phyloP scores from a whole-genome alignment of 2,888 invertebrate genomes.

The Coenonympha glycerion region DNA sequence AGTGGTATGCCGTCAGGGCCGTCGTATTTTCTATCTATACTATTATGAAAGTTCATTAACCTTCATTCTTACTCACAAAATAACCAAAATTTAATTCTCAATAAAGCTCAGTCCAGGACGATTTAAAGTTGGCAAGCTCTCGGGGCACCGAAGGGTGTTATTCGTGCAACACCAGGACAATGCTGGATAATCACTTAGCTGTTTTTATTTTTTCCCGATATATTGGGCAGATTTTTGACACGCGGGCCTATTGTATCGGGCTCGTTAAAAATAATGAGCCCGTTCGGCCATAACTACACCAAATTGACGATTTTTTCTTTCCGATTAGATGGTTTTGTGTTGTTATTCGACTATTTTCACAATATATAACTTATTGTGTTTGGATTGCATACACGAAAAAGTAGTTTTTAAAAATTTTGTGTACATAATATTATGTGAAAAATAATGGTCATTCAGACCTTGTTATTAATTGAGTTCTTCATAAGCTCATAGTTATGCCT shows the following conservation, averaged over 20 bases:
- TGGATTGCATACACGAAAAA: too few species aligned
- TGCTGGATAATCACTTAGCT: conserved; percentile 50
- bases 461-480: too few species aligned
- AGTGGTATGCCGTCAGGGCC: too few species aligned
- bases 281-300: conserved; percentile 43
- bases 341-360: conserved; percentile 20
- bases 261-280: conserved; percentile 73
- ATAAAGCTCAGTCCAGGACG: not conserved
- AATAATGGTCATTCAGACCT: too few species aligned
- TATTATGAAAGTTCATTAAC: too few species aligned
- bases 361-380: too few species aligned
- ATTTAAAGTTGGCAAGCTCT: not conserved
- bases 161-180: conserved; percentile 32
- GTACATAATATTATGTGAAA: too few species aligned
- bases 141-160: conserved; percentile 27
- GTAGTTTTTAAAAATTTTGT: too few species aligned
- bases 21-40: too few species aligned
- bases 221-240: conserved; percentile 64
- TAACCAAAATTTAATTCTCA: too few species aligned
- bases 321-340: conserved; percentile 31
- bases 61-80: too few species aligned
- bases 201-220: conserved; percentile 48
- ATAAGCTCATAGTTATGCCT: too few species aligned
- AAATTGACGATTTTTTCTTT: conserved; percentile 31
- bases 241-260: conserved; percentile 42